A percentile compares a stretch with the other conserved stretches of the same genome.
phyloP scores from a whole-genome alignment of 2,113 vertebrate genomes.

The Dipodomys spectabilis region DNA sequence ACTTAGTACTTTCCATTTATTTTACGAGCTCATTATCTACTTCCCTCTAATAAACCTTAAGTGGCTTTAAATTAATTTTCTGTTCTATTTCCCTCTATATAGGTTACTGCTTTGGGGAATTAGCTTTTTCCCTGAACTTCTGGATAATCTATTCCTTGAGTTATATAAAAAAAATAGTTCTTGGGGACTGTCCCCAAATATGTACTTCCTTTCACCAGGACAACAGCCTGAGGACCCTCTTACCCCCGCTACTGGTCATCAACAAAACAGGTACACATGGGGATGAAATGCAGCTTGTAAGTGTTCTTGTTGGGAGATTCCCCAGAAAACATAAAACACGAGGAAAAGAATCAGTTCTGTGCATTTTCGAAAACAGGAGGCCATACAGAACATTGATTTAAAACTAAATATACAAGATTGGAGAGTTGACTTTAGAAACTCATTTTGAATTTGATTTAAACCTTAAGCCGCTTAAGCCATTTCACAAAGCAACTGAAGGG shows the following conservation, averaged over 20 bases:
- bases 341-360: not conserved
- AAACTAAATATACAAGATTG: not conserved
- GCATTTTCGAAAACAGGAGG: constrained; percentile 8
- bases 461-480: not conserved
- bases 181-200: constrained; percentile 88
- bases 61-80: not conserved
- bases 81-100: constrained; percentile 57
- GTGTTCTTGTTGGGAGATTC: not conserved
- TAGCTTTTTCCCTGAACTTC: constrained; percentile 85
- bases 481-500: not conserved
- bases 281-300: not conserved
- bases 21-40: not conserved
- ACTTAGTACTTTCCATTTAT: not conserved
- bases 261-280: constrained; percentile 91
- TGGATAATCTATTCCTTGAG: constrained; percentile 81
- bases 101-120: constrained; percentile 90
- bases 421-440: not conserved
- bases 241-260: constrained; percentile 90
- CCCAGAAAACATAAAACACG: not conserved
- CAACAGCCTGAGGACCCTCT: constrained; percentile 83
- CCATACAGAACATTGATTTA: constrained; percentile 1
- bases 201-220: constrained; percentile 89
- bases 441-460: constrained; percentile 5
- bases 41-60: not conserved
- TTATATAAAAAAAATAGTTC: constrained; percentile 81